Evolutionary conservation across 2,113 vertebrate species (phyloP).

Genomic region (Cygnus buccinator): DNA sequence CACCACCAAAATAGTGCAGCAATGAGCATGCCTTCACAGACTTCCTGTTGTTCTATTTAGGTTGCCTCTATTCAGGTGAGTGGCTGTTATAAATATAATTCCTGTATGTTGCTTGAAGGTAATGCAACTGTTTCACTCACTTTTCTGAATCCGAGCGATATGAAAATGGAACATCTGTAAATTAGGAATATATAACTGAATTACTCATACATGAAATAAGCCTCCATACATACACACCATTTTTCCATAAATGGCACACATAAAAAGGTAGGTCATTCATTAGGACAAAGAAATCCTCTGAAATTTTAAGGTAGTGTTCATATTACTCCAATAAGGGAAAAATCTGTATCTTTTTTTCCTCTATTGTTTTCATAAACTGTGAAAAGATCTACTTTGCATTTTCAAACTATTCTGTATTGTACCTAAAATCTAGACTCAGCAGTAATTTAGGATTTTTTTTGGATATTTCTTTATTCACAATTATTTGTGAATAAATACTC

Average conservation of each 20-base stretch:
- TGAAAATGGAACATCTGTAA: neutral
- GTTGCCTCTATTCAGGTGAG: neutral
- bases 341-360: neutral
- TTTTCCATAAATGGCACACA: neutral
- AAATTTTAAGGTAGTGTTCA: neutral
- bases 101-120: accelerated
- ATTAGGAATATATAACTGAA: neutral
- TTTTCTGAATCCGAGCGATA: neutral
- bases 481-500: too few relatives aligned
- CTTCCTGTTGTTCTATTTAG: neutral
- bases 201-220: neutral
- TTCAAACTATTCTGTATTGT: neutral
- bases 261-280: neutral
- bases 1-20: neutral
- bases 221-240: too few relatives aligned
- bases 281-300: neutral
- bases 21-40: neutral
- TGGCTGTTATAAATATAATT: neutral
- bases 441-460: neutral
- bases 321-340: neutral
- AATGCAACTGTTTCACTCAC: neutral
- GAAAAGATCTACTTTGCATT: neutral
- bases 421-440: neutral
- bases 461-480: too few relatives aligned
- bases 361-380: neutral